These are phyloP conservation scores for Idaea aversata DNA, from an alignment of 2,888 invertebrate genomes.

Conservation along the genomic window DNA sequence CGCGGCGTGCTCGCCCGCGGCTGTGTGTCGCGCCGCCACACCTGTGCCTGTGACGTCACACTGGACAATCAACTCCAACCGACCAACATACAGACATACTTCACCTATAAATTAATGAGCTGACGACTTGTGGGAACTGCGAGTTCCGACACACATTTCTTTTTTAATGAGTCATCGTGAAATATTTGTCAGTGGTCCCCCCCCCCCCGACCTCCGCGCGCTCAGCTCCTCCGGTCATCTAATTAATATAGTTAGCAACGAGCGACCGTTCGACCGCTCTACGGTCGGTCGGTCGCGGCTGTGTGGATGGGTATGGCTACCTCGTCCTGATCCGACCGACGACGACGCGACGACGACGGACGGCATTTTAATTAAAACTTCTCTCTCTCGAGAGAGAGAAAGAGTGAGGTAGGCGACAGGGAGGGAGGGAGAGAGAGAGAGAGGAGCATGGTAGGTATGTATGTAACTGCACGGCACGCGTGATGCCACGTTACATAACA, in stretches of 20 bases:
- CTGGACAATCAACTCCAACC: not conserved
- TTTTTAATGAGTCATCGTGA: constrained; percentile 13
- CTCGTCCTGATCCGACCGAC: too few species aligned
- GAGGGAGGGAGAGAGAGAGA: constrained; percentile 6
- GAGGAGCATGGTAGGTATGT: too few species aligned
- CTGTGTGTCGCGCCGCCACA: not conserved
- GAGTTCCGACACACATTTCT: not conserved
- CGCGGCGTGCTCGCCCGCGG: not conserved
- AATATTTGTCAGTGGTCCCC: constrained; percentile 9
- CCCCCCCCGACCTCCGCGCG: not conserved
- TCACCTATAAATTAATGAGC: too few species aligned
- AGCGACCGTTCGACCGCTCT: constrained; percentile 2
- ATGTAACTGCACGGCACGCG: too few species aligned
- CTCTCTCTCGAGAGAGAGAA: constrained; percentile 14
- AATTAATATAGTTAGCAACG: constrained; percentile 35
- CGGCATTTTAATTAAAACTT: constrained; percentile 52
- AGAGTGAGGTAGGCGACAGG: not conserved
- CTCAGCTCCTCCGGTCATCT: constrained; percentile 23
- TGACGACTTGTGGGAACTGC: too few species aligned
- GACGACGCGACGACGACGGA: constrained; percentile 18
- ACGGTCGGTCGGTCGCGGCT: constrained; percentile 11
- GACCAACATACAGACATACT: too few species aligned
- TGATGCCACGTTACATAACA: constrained; percentile 8
- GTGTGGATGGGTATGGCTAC: constrained; percentile 13
- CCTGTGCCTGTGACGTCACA: not conserved